Conservation (phyloP, 2,888 invertebrate genomes). For the Seladonia tumulorum region DNA sequence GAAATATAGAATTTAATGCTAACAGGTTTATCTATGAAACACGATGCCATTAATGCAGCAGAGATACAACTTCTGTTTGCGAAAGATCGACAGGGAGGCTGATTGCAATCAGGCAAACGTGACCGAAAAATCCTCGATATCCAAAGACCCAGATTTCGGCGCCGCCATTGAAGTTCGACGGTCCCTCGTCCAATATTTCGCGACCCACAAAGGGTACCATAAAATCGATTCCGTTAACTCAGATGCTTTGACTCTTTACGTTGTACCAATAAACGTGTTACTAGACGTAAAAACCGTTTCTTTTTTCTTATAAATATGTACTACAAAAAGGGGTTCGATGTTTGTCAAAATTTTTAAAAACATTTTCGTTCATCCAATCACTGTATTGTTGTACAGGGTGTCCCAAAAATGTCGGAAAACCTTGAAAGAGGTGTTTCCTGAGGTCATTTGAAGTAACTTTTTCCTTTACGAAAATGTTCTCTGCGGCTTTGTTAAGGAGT, state of each 20-base stretch:
- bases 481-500: too few relatives aligned
- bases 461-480: too few relatives aligned
- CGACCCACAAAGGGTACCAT: not conserved
- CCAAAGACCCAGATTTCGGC: slow-evolving; percentile 60
- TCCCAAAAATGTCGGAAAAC: too few relatives aligned
- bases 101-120: slow-evolving; percentile 73
- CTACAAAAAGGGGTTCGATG: too few relatives aligned
- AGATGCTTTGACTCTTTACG: not conserved
- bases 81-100: slow-evolving; percentile 69
- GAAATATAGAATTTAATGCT: not conserved
- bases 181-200: not conserved
- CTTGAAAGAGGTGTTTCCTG: too few relatives aligned
- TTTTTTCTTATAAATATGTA: too few relatives aligned
- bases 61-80: slow-evolving; percentile 70
- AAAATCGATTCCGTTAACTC: not conserved
- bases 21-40: slow-evolving; percentile 34
- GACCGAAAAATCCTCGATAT: slow-evolving; percentile 67
- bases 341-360: too few relatives aligned
- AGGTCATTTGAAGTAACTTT: too few relatives aligned
- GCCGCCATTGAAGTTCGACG: not conserved
- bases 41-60: slow-evolving; percentile 64
- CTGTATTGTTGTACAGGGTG: too few relatives aligned
- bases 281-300: not conserved
- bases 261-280: not conserved
- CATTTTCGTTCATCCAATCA: too few relatives aligned